Base-by-base conservation (phyloP, 2,797 vertebrate genomes). In the Schizopygopsis pylzovi region DNA sequence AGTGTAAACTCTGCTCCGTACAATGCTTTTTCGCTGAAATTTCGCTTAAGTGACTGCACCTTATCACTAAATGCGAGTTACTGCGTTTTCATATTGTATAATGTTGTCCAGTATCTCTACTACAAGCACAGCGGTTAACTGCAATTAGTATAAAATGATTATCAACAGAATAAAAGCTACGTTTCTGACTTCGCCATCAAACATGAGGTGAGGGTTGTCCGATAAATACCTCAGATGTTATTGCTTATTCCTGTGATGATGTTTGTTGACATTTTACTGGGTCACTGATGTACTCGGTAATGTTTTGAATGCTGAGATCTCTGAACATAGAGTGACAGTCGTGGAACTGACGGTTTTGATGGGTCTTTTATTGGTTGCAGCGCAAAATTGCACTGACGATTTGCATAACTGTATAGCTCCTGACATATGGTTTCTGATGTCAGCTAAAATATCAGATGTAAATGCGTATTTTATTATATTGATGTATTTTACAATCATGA, bases 401-500 rank as follows among this genome's bases (percentile, higher is more conserved):
- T 82, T 75, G 37, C 45, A 11, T 81, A 86, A 86, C 76, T 59
- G 47, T 81, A 11, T 15, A 28, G 82, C 88, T 91, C 82, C 70
- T 91, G 86, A 89, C 81, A 89, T 89, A 68, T 86, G 85, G 87
- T 85, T 91, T 91, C 91, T 89, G 79, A 87, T 92, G 89, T 94
- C 86, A 89, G 85, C 75, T n/a, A 87, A 89, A 91, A 88, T 79
- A 84, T 92, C 83, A 83, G 87, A 91, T 95, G 93, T 94, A 94
- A 92, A 94, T 94, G 90, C 85, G 91, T 90, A 91, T 94, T 93
- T 95, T 93, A 92, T 90, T 89, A 91, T 93, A 92, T 94, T 94
- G 93, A 92, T 94, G 92, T 92, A 90, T 94, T 95, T 94, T 94
- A 87, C 91, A 92, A 91, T 91, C 88, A 86, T 89, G 77, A 63